Evolutionary conservation across 2,797 vertebrate genomes (phyloP), one percentile per base, ranked within the genome.

Genomic region (Pempheris klunzingeri): DNA sequence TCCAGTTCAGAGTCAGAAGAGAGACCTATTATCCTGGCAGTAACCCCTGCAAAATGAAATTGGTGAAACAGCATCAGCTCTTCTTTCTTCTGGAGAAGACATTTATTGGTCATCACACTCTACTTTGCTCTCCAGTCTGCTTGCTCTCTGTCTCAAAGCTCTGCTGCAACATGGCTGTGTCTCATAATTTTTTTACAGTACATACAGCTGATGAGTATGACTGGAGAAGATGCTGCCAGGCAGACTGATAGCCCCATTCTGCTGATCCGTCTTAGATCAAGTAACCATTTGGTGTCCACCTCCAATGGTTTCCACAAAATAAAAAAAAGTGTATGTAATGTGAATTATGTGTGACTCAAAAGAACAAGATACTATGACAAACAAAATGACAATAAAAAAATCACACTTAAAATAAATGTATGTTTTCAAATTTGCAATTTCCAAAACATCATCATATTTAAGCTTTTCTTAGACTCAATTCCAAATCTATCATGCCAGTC

Each of bases 1-100:
- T 65, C 26, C 30, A 71, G n/a, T 41, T 54, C 9, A 8, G 30
- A 64, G 36, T 57, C 10, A 38, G 41, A 44, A 39, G 36, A 47
- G n/a, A 53, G 41, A 44, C 26, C 9, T 30, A 15, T 50, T 46
- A 50, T 74, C 62, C 46, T 22, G 57, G 22, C 22, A 34, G 41
- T 60, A 54, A 47, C 59, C 66, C 50, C 38, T 30, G 18, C 9
- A 7, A 73, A 76, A 69, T 26, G 11, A 54, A 36, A 74, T 63
- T 8, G 2, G 18, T 50, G 59, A 55, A 70, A 64, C 71, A 20
- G 32, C n/a, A n/a, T 63, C 4, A 15, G n/a, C 43, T 65, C 47
- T 61, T 53, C 36, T 53, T 55, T 49, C 7, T 60, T 63, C 43
- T 34, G 17, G 26, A 65, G 32, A 24, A 52, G 24, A 60, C 50